phyloP scores from a whole-genome alignment of 2,888 invertebrate genomes.

The Lissocephala sabroskyi region DNA sequence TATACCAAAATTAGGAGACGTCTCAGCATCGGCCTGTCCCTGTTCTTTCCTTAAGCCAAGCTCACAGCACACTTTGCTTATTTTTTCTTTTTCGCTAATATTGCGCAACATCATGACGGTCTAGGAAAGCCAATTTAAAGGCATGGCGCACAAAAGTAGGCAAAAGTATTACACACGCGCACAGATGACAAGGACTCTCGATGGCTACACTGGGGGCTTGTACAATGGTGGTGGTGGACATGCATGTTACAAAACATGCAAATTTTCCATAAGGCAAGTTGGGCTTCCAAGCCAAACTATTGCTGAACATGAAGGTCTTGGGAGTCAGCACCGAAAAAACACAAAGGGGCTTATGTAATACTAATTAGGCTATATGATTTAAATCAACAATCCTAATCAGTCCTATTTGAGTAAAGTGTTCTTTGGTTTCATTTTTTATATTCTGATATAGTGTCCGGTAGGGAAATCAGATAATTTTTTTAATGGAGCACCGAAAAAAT shows the following conservation, averaged over 20 bases:
- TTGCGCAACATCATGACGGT: constrained; percentile 46
- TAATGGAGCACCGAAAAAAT: constrained; percentile 38
- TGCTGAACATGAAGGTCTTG: too few relatives aligned
- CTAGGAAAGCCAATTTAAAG: constrained; percentile 21
- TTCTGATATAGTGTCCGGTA: too few relatives aligned
- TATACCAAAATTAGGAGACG: too few relatives aligned
- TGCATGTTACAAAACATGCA: constrained; percentile 24
- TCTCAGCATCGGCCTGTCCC: not conserved
- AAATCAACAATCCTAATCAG: too few relatives aligned
- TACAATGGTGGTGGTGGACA: not conserved
- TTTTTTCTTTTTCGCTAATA: constrained; percentile 24
- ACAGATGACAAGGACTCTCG: constrained; percentile 24
- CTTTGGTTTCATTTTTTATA: not conserved
- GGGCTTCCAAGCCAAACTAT: too few relatives aligned
- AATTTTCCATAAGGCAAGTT: not conserved
- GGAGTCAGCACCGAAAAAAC: too few relatives aligned
- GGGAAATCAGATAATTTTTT: constrained; percentile 7
- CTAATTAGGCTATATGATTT: too few relatives aligned
- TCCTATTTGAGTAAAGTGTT: too few relatives aligned
- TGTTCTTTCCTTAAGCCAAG: too few relatives aligned
- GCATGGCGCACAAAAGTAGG: constrained; percentile 53
- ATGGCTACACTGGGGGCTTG: constrained; percentile 6
- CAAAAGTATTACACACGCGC: constrained; percentile 25
- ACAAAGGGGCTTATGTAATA: too few relatives aligned
- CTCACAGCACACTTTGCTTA: too few relatives aligned